These are phyloP conservation scores for Drosophila subquinaria DNA, from an alignment of 2,888 invertebrate genomes.

Conservation along the genomic window DNA sequence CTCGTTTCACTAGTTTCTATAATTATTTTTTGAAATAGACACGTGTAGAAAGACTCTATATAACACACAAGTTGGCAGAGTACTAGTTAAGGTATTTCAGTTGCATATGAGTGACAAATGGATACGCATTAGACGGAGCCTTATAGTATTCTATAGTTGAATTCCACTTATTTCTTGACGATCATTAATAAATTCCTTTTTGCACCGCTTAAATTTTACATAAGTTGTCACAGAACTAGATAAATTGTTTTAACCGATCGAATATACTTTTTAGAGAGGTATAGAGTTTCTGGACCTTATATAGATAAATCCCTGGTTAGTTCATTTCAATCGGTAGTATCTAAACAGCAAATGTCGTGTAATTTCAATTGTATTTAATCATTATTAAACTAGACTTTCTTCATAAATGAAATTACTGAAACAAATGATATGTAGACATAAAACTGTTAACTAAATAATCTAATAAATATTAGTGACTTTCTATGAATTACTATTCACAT, in stretches of 20 bases:
- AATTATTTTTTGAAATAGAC: conserved; percentile 23
- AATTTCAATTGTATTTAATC: too few species aligned
- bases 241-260: background rate
- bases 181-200: background rate
- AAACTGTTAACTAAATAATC: too few species aligned
- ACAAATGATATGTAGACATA: too few species aligned
- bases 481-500: too few species aligned
- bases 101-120: background rate
- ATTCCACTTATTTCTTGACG: background rate
- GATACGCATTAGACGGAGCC: background rate
- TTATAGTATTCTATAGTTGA: background rate
- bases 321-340: too few species aligned
- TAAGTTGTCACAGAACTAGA: background rate
- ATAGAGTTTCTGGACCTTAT: too few species aligned
- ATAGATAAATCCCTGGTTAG: too few species aligned
- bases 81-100: background rate
- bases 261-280: too few species aligned
- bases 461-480: too few species aligned
- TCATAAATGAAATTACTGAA: too few species aligned
- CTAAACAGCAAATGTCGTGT: too few species aligned
- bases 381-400: too few species aligned
- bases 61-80: background rate
- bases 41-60: conserved; percentile 4
- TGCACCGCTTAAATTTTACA: background rate
- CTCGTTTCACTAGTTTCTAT: conserved; percentile 51